Evolutionary conservation across 1,140 invertebrate genomes (phyloP).

Genomic region (Drosophila pallidifrons): DNA sequence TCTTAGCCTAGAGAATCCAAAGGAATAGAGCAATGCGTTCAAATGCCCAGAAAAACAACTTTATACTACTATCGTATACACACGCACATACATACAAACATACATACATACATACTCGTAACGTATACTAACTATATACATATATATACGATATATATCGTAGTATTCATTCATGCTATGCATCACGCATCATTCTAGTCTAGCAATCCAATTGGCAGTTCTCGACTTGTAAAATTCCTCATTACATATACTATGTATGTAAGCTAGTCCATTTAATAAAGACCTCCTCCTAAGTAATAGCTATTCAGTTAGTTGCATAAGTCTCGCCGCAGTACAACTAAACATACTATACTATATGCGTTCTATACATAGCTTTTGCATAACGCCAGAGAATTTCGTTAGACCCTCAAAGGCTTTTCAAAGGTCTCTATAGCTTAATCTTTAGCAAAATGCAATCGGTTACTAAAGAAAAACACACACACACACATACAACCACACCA

Average conservation of each 20-base stretch:
- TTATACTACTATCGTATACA: conserved; percentile 4
- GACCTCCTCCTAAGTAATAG: conserved; percentile 2
- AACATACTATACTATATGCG: not conserved
- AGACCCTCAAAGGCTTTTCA: conserved; percentile 17
- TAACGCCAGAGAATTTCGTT: conserved; percentile 21
- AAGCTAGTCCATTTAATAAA: not conserved
- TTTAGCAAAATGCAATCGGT: conserved; percentile 39
- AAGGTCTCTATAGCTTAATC: conserved; percentile 64
- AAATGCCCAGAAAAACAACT: conserved; percentile 1
- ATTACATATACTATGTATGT: conserved; percentile 3
- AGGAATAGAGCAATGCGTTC: conserved; percentile 15
- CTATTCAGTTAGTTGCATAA: conserved; percentile 19
- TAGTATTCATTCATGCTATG: no score
- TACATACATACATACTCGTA: not conserved
- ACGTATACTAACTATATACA: no score
- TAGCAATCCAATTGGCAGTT: conserved; percentile 20
- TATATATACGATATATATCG: no score
- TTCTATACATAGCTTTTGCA: conserved; percentile 21
- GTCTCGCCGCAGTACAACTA: conserved; percentile 16
- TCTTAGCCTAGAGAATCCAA: conserved; percentile 56
- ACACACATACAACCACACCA: no score
- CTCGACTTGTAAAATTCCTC: conserved; percentile 1
- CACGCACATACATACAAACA: conserved; percentile 4
- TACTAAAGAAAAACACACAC: conserved; percentile 16
- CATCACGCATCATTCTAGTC: not conserved